These are phyloP conservation scores for Terrapene triunguis DNA, from an alignment of 2,113 vertebrate species.

Conservation along the genomic window DNA sequence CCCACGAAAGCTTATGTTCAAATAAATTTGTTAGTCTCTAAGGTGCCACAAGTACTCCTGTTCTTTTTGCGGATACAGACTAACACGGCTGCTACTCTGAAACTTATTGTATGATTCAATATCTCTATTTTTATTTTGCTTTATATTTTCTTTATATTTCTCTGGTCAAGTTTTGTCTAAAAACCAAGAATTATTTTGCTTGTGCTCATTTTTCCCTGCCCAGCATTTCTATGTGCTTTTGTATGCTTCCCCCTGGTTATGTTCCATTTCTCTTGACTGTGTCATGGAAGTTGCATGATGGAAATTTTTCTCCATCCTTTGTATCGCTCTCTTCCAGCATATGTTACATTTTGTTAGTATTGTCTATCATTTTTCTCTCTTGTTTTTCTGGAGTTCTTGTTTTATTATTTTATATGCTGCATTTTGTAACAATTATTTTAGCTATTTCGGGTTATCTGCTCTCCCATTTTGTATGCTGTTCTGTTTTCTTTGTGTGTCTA, in stretches of 20 bases:
- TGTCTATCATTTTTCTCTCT: not conserved
- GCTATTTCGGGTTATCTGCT: not conserved
- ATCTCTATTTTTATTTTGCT: not conserved
- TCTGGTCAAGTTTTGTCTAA: not conserved
- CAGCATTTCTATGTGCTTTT: not conserved
- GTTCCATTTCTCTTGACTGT: not conserved
- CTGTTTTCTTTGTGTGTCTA: not conserved
- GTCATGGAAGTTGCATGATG: too few relatives aligned
- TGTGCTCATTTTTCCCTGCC: not conserved
- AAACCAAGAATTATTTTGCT: not conserved
- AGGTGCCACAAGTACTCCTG: too few relatives aligned
- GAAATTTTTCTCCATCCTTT: not conserved
- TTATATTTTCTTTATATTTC: not conserved
- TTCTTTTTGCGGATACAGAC: too few relatives aligned
- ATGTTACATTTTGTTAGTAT: not conserved
- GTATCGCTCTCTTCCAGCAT: not conserved
- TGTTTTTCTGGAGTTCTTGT: not conserved
- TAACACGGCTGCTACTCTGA: too few relatives aligned
- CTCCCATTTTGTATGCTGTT: not conserved
- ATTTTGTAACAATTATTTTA: not conserved
- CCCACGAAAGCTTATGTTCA: too few relatives aligned
- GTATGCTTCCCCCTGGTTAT: not conserved
- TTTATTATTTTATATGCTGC: not conserved
- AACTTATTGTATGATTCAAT: not conserved
- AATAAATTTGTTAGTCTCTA: too few relatives aligned